phyloP scores from a whole-genome alignment of 1,140 invertebrate species.

The Rhyzopertha dominica region DNA sequence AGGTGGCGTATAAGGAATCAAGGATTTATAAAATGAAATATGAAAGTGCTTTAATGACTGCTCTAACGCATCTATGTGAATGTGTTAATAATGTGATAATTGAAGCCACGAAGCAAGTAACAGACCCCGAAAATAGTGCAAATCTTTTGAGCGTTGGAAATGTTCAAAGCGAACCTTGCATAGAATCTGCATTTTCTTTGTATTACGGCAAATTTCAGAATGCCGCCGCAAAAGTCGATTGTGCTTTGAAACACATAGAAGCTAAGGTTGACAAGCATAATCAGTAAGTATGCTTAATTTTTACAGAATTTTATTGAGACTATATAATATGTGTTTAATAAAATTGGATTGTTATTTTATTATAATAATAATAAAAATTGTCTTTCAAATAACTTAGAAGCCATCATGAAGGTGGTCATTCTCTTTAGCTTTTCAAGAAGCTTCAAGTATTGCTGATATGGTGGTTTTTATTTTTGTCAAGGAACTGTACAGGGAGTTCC shows the following conservation, averaged over 20 bases:
- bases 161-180: slow-evolving; percentile 26
- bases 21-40: slow-evolving; percentile 76
- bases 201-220: slow-evolving; percentile 94
- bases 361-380: background rate
- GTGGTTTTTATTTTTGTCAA: too few relatives aligned
- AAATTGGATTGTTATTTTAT: too few relatives aligned
- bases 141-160: slow-evolving; percentile 44
- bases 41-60: slow-evolving; percentile 69
- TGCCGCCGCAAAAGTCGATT: slow-evolving; percentile 74
- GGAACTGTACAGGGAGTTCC: too few relatives aligned
- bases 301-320: slow-evolving; percentile 2
- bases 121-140: slow-evolving; percentile 45
- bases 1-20: slow-evolving; percentile 70
- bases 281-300: slow-evolving; percentile 53
- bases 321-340: too few relatives aligned
- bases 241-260: slow-evolving; percentile 78
- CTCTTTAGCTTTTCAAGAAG: too few relatives aligned
- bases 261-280: slow-evolving; percentile 61
- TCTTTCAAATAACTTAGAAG: slow-evolving; percentile 2
- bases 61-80: slow-evolving; percentile 53
- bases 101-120: slow-evolving; percentile 71
- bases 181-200: slow-evolving; percentile 78
- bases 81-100: slow-evolving; percentile 35
- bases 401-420: too few relatives aligned
- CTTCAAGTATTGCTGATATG: too few relatives aligned